Evolutionary conservation across 2,888 invertebrate species (phyloP), one percentile per base, ranked within the genome.

Genomic region (Eledona agricola): DNA sequence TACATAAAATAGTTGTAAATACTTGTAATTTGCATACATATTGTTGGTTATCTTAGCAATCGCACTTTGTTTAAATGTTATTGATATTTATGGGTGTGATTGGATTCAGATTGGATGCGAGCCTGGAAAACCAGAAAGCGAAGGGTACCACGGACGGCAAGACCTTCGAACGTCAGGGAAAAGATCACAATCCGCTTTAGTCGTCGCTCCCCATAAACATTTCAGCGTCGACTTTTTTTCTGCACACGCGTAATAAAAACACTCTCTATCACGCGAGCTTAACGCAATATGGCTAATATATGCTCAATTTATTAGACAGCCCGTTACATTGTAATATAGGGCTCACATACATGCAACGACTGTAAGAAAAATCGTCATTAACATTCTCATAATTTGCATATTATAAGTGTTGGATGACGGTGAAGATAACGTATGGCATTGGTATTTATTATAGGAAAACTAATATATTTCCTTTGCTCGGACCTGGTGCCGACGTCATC

Each of bases 1-100:
- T 57, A 65, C 61, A 61, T 67, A 66, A 66, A 67, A 62, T 58
- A 61, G 62, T 61, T 64, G 65, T 66, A 67, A 67, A 69, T 67
- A 66, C 65, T 51, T 50, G 37, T 60, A 65, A 66, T 69, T 69
- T 69, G 67, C 69, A 69, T 69, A 67, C 67, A 69, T 67, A 68
- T 66, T 66, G 67, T 67, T 64, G 64, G 59, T 66, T 67, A 68
- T 66, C 55, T 61, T 58, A 28, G 62, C 59, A 63, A 67, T 66
- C 65, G 63, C 55, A 65, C 63, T 64, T 63, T 63, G 61, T 63
- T 60, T 58, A 57, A 62, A 63, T 59, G 58, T 59, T 58, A 59
- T 58, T 63, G 66, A 63, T 68, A 64, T 62, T 56, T 56, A 56
- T 37, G 43, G 34, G 22, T 54, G 55, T 59, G 66, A 67, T 65